phyloP scores from a whole-genome alignment of 2,888 invertebrate species.

The Pyralis farinalis region DNA sequence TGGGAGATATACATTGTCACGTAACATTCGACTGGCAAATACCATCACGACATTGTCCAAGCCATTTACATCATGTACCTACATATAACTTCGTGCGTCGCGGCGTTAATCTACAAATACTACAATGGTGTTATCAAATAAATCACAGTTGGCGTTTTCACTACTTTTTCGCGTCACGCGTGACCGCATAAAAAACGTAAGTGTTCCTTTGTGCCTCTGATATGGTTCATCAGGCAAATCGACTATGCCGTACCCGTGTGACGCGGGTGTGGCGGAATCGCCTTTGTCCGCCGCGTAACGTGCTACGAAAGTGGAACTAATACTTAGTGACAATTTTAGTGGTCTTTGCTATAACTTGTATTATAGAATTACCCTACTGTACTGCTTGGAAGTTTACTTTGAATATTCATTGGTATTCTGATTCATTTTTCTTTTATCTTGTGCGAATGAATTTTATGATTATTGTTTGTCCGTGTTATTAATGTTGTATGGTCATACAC shows the following conservation, averaged over 20 bases:
- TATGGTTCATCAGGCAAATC: conserved; percentile 38
- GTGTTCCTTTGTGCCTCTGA: conserved; percentile 27
- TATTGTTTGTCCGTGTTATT: too few relatives aligned
- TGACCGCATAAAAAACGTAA: conserved; percentile 6
- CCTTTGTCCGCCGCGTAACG: conserved; percentile 4
- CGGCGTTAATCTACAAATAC: conserved; percentile 1
- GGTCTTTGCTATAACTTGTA: neutral
- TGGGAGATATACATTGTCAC: too few relatives aligned
- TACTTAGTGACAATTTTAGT: neutral
- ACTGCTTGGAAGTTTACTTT: too few relatives aligned
- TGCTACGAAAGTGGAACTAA: too few relatives aligned
- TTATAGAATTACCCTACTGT: too few relatives aligned
- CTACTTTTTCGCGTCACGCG: conserved; percentile 6
- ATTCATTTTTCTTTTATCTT: too few relatives aligned
- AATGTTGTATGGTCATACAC: too few relatives aligned
- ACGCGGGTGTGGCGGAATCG: conserved; percentile 6
- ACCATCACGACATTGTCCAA: neutral
- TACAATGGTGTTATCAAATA: conserved; percentile 5
- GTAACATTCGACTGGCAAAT: too few relatives aligned
- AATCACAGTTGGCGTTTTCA: conserved; percentile 5
- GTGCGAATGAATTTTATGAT: too few relatives aligned
- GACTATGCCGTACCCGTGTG: conserved; percentile 33
- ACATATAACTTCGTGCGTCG: conserved; percentile 3
- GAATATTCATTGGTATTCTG: too few relatives aligned
- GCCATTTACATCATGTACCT: neutral